These are phyloP conservation scores for Nasonia oneida DNA, from an alignment of 2,888 invertebrate genomes.

Conservation along the genomic window DNA sequence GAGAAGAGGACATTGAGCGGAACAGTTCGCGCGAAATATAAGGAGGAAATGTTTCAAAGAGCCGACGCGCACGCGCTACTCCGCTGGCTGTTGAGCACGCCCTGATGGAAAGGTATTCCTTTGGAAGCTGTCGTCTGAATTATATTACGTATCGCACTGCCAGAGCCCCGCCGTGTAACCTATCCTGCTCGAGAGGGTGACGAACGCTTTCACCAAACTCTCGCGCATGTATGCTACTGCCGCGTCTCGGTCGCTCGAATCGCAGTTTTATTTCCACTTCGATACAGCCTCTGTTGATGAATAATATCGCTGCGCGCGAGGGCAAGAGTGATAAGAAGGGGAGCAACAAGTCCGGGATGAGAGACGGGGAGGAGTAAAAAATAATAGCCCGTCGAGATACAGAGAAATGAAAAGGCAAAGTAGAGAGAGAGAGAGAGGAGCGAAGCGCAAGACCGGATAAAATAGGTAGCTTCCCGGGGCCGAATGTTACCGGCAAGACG, in stretches of 20 bases:
- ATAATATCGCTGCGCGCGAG: no score
- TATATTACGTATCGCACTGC: not conserved
- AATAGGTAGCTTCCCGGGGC: constrained; percentile 59
- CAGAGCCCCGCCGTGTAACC: not conserved
- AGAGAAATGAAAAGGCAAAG: not conserved
- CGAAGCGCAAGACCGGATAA: constrained; percentile 30
- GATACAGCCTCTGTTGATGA: no score
- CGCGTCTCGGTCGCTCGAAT: no score
- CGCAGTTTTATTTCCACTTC: no score
- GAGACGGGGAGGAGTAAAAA: not conserved
- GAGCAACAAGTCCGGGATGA: not conserved
- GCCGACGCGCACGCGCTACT: not conserved
- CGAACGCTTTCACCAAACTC: not conserved
- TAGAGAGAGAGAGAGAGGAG: constrained; percentile 20
- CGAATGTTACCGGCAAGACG: constrained; percentile 73
- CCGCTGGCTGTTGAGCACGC: not conserved
- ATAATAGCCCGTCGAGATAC: not conserved
- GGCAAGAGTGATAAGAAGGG: not conserved
- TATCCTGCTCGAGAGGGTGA: not conserved
- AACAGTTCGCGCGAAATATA: constrained; percentile 11
- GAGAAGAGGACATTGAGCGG: not conserved
- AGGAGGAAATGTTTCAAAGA: constrained; percentile 20
- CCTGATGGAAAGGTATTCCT: constrained; percentile 21
- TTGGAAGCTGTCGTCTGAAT: constrained; percentile 25
- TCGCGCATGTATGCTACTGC: not conserved